Evolutionary conservation across 1,140 invertebrate species (phyloP), one percentile per base, ranked within the genome.

Genomic region (Elymnias hypermnestra): DNA sequence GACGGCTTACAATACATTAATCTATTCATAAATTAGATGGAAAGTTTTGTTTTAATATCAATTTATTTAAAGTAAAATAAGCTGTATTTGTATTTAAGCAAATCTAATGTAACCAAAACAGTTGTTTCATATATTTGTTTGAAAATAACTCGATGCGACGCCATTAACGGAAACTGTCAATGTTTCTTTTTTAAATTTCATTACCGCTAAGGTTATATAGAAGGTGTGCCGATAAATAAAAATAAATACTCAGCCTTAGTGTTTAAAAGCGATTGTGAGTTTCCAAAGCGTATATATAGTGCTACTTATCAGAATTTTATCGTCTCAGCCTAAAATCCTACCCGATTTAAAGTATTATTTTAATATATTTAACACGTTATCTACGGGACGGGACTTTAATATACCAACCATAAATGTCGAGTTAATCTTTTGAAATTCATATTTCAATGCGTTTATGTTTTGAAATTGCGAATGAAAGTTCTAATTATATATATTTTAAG

Each of bases 311-410:
- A 31, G n/a, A 1, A 6, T 17, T 35, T 35, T 35, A 35, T 35
- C 31, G 14, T n/a, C 31, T 8, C 31, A 9, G 31, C 14, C 10
- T 14, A 28, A 45, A 37, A 37, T 45, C 33, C 33, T 45, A 17
- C 7, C 31, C 14, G 15, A 17, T 35, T 35, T 17, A 35, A 35
- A 35, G 31, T 29, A 29, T 12, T 26, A n/a, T 26, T n/a, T 26
- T 26, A 3, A 3, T 26, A 29, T 8, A 9, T 29, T 29, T 29
- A 17, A 9, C 1, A 23, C 25, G 5, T 35, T 35, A 41, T 41
- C 39, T 28, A n/a, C n/a, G 7, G 19, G 25, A 44, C 22, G 42
- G 21, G 25, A 44, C 25, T 44, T 44, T 44, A 44, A 25, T 25
- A 35, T 19, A 36, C 25, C 18, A 14, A 19, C 31, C 10, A 21